Percentiles rank a stretch among this genome's conserved stretches.
phyloP scores from a whole-genome alignment of 2,888 invertebrate species.

The Drosophila flavopinicola region DNA sequence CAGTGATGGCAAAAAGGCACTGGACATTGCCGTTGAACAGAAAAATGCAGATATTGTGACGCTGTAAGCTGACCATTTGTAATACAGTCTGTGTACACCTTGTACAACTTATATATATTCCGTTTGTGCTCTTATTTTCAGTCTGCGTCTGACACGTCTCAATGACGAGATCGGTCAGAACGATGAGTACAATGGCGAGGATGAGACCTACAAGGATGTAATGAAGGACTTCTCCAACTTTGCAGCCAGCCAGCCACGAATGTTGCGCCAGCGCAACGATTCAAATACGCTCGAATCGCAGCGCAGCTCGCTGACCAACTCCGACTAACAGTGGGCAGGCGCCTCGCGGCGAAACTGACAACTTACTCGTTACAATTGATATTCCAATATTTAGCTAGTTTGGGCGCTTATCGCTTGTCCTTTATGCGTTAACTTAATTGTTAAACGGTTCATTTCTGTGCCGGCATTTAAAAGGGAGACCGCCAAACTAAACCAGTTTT shows the following conservation, averaged over 20 bases:
- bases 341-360: slow-evolving; percentile 30
- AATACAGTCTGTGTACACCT: background rate
- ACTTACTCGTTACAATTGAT: slow-evolving; percentile 29
- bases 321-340: slow-evolving; percentile 70
- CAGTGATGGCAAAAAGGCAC: slow-evolving; percentile 91
- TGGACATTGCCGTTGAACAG: slow-evolving; percentile 93
- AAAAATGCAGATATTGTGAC: slow-evolving; percentile 98
- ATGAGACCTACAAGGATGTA: slow-evolving; percentile 95
- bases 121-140: slow-evolving; percentile 83
- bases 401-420: slow-evolving; percentile 18
- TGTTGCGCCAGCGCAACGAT: slow-evolving; percentile 84
- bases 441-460: slow-evolving; percentile 33
- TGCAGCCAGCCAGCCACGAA: slow-evolving; percentile 92
- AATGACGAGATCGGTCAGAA: slow-evolving; percentile 97
- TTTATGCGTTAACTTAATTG: slow-evolving; percentile 9
- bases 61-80: slow-evolving; percentile 88
- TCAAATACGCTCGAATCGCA: slow-evolving; percentile 83
- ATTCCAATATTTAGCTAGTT: slow-evolving; percentile 44
- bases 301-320: slow-evolving; percentile 82
- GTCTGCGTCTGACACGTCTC: slow-evolving; percentile 93
- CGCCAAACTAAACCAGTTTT: slow-evolving; percentile 30
- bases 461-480: slow-evolving; percentile 27
- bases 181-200: slow-evolving; percentile 90
- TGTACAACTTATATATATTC: background rate
- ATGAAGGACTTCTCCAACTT: slow-evolving; percentile 95